Evolutionary conservation across 2,113 vertebrate species (phyloP), one percentile per base, ranked within the genome.

Genomic region (Datnioides undecimradiatus): DNA sequence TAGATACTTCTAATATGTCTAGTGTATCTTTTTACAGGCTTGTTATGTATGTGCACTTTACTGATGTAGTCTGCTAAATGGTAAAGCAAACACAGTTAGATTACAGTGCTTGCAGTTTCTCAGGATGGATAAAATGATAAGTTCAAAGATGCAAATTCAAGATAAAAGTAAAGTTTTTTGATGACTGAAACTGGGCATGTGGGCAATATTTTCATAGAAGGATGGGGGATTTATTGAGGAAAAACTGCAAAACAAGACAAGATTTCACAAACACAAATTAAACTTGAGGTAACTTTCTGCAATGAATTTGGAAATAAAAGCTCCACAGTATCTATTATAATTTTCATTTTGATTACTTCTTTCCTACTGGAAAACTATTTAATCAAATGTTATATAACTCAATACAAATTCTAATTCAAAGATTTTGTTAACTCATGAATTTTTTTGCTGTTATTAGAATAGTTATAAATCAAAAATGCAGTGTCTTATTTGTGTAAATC

Each of bases 221-320:
- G 4, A 23, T 10, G 0, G 52, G 13, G 23, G 8, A 29, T 76
- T 54, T 27, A 55, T 19, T 33, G 16, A 46, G 19, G n/a, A 34
- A 45, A 62, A 71, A 40, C 21, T 19, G 27, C 0, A 1, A 55
- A 57, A 54, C 17, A 40, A 27, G 40, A 54, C 25, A 13, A 25
- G 8, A 8, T 55, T 43, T 45, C 27, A 69, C 45, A 21, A 51
- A 77, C 69, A 43, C 4, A 21, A 62, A 60, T 70, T 27, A 21
- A 71, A 63, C 6, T 52, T 25, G 2, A 62, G 52, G 43, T n/a
- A 19, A 9, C 54, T 3, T n/a, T 33, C 76, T 21, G 38, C 29
- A 38, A 38, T 38, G 3, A 45, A 55, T 40, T 29, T 40, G 51
- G 3, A 6, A 46, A 45, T 46, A 49, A 29, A 64, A 38, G 17